phyloP scores from a whole-genome alignment of 2,888 invertebrate genomes.

The Lobophora halterata region DNA sequence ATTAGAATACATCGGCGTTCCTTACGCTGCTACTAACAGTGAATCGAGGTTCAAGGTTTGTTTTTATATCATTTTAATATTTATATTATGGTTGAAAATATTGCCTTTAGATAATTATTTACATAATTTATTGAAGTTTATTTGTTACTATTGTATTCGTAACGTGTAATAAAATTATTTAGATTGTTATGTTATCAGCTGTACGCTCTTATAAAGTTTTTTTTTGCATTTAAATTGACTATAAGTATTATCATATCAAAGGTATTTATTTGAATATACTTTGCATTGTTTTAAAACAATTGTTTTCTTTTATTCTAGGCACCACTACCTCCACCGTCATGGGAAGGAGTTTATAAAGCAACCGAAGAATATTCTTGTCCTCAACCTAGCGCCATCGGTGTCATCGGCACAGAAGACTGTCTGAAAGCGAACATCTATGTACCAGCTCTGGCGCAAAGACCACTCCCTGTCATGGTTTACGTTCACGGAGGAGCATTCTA shows the following conservation, averaged over 20 bases:
- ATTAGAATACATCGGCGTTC: constrained; percentile 69
- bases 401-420: constrained; percentile 63
- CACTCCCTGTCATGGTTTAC: constrained; percentile 66
- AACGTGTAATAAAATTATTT: too few relatives aligned
- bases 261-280: too few relatives aligned
- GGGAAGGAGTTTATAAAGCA: constrained; percentile 64
- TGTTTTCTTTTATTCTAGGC: constrained; percentile 46
- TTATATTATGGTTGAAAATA: too few relatives aligned
- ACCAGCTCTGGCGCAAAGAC: constrained; percentile 43
- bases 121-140: too few relatives aligned
- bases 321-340: constrained; percentile 61
- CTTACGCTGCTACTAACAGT: constrained; percentile 60
- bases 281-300: too few relatives aligned
- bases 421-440: constrained; percentile 65
- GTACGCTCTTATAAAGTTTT: too few relatives aligned
- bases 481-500: constrained; percentile 70
- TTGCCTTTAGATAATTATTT: too few relatives aligned
- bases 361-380: constrained; percentile 59
- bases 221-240: too few relatives aligned
- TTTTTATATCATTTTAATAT: constrained; percentile 20
- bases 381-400: constrained; percentile 56
- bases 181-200: too few relatives aligned
- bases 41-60: constrained; percentile 63
- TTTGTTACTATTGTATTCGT: too few relatives aligned
- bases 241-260: too few relatives aligned